A percentile compares a stretch with the other conserved stretches of the same genome.
Conservation (phyloP, 2,888 invertebrate genomes). For the Dynastes grantii region DNA sequence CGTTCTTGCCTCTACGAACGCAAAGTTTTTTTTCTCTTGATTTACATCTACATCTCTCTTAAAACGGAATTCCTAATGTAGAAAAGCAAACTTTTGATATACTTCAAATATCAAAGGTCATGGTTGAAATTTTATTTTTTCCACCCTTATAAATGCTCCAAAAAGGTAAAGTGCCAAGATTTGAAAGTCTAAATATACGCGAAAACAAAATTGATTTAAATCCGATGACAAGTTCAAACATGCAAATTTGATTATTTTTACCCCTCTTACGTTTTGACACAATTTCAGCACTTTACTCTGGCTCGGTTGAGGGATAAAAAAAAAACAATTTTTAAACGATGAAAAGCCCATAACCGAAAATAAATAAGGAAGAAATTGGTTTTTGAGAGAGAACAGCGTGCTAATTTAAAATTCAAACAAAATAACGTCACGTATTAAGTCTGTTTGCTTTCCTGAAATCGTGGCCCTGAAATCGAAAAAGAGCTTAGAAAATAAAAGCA, state of each 20-base stretch:
- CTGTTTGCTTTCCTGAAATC: background rate
- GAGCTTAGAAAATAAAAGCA: background rate
- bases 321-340: background rate
- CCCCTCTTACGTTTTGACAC: background rate
- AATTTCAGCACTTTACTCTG: background rate
- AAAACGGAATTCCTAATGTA: background rate
- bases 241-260: background rate
- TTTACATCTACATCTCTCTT: background rate
- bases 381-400: background rate
- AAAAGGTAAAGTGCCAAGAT: background rate
- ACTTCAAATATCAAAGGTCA: constrained; percentile 1
- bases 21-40: background rate
- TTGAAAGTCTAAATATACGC: background rate
- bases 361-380: background rate
- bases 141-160: background rate
- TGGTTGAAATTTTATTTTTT: background rate
- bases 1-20: background rate
- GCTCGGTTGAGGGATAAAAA: background rate
- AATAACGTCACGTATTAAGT: background rate
- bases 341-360: background rate
- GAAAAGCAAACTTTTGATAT: background rate
- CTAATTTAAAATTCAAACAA: background rate
- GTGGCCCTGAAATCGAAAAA: background rate
- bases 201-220: background rate
- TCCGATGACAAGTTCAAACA: background rate